phyloP scores from a whole-genome alignment of 1,140 invertebrate species.

The Eurosta solidaginis region DNA sequence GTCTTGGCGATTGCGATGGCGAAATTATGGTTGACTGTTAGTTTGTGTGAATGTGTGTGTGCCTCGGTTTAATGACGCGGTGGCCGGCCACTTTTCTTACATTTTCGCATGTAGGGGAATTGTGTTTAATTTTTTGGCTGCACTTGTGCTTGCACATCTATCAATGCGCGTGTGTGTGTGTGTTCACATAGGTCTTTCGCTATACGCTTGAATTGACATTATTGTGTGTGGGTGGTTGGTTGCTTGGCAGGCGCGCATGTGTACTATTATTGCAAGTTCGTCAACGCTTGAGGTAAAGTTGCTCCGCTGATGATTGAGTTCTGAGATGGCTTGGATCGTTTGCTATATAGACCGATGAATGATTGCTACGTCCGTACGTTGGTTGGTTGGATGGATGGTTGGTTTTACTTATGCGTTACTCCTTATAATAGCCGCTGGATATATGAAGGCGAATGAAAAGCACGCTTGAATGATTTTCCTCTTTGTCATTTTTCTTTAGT shows the following conservation, averaged over 20 bases:
- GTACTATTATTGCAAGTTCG: conserved; percentile 5
- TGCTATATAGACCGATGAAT: not conserved
- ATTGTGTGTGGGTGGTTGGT: not conserved
- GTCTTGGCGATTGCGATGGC: conserved; percentile 4
- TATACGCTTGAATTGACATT: not conserved
- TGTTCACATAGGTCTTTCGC: not conserved
- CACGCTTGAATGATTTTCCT: conserved; percentile 21
- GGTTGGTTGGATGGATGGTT: not conserved
- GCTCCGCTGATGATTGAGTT: not conserved
- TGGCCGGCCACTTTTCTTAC: conserved; percentile 30
- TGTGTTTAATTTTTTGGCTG: not conserved
- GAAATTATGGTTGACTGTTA: conserved; percentile 21
- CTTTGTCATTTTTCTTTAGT: conserved; percentile 3
- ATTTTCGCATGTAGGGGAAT: not conserved
- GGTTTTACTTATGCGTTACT: not conserved
- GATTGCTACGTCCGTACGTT: too few relatives aligned
- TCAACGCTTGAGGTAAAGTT: not conserved
- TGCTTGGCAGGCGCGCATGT: not conserved
- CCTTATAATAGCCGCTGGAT: not conserved
- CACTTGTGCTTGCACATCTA: not conserved
- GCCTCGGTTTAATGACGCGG: conserved; percentile 12
- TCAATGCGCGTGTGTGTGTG: not conserved
- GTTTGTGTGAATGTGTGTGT: too few relatives aligned
- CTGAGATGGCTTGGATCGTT: not conserved
- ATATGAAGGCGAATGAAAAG: conserved; percentile 18